phyloP scores from a whole-genome alignment of 2,113 vertebrate genomes.

The Peromyscus leucopus region DNA sequence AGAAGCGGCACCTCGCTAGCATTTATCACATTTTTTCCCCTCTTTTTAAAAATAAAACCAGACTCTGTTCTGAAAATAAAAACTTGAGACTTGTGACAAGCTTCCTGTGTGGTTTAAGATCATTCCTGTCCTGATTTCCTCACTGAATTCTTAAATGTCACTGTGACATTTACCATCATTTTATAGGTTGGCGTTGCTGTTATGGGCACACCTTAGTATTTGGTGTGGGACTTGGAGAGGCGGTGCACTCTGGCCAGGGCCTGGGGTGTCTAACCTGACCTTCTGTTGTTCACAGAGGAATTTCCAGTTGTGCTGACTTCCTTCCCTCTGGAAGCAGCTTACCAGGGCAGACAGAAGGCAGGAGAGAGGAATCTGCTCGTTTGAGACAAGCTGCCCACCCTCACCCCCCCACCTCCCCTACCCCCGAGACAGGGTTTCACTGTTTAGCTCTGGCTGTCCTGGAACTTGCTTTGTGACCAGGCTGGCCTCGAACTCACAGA shows the following conservation, averaged over 20 bases:
- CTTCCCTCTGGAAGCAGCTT: not conserved
- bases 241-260: not conserved
- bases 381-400: not conserved
- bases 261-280: not conserved
- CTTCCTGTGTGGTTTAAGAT: constrained; percentile 69
- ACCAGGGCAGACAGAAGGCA: not conserved
- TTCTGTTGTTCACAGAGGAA: not conserved
- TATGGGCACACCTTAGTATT: not conserved
- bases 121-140: constrained; percentile 69
- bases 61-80: constrained; percentile 89
- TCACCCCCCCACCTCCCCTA: no score
- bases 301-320: not conserved
- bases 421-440: no score
- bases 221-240: not conserved
- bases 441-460: no score
- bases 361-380: not conserved
- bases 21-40: constrained; percentile 80
- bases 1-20: constrained; percentile 81
- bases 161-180: not conserved
- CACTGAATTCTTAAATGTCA: constrained; percentile 69
- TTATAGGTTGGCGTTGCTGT: not conserved
- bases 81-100: constrained; percentile 84
- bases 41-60: constrained; percentile 85
- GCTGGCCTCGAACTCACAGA: no score
- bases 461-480: no score